A percentile compares a stretch with the other conserved stretches of the same genome.
Conservation (phyloP, 2,797 vertebrate genomes). For the Brotula barbata region DNA sequence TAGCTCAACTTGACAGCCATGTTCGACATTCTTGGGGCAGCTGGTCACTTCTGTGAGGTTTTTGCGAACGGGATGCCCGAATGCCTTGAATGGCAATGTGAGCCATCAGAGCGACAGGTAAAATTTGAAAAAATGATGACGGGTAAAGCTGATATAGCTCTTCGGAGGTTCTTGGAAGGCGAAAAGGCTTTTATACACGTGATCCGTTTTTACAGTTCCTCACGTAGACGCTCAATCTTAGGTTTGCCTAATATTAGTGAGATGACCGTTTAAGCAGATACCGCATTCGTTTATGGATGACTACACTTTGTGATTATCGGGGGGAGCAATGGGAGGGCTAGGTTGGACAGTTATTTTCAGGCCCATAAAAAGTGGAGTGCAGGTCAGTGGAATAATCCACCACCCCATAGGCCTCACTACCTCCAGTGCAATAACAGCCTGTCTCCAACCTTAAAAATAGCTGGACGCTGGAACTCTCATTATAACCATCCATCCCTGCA, state of each 20-base stretch:
- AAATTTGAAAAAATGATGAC: too few species aligned
- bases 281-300: slow-evolving; percentile 67
- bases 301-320: slow-evolving; percentile 72
- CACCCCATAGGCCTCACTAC: slow-evolving; percentile 70
- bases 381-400: slow-evolving; percentile 75
- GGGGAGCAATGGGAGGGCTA: slow-evolving; percentile 58
- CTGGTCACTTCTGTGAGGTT: too few species aligned
- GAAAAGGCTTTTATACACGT: slow-evolving; percentile 20
- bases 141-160: too few species aligned
- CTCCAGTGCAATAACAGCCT: slow-evolving; percentile 69
- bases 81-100: too few species aligned
- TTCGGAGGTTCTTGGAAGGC: slow-evolving; percentile 22
- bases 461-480: slow-evolving; percentile 74
- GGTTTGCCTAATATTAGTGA: slow-evolving; percentile 58
- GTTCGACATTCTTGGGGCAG: too few species aligned
- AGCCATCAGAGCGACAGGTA: too few species aligned
- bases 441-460: slow-evolving; percentile 72
- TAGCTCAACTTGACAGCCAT: too few species aligned
- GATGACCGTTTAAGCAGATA: slow-evolving; percentile 74
- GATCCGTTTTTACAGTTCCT: slow-evolving; percentile 40
- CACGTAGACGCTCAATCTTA: slow-evolving; percentile 45
- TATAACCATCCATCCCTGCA: slow-evolving; percentile 70
- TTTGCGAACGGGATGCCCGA: too few species aligned
- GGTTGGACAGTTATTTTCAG: slow-evolving; percentile 77
- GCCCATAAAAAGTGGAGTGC: slow-evolving; percentile 74